A percentile compares a stretch with the other conserved stretches of the same genome.
These are phyloP conservation scores for Lampropteryx suffumata DNA, from an alignment of 2,888 invertebrate species.

Conservation along the genomic window DNA sequence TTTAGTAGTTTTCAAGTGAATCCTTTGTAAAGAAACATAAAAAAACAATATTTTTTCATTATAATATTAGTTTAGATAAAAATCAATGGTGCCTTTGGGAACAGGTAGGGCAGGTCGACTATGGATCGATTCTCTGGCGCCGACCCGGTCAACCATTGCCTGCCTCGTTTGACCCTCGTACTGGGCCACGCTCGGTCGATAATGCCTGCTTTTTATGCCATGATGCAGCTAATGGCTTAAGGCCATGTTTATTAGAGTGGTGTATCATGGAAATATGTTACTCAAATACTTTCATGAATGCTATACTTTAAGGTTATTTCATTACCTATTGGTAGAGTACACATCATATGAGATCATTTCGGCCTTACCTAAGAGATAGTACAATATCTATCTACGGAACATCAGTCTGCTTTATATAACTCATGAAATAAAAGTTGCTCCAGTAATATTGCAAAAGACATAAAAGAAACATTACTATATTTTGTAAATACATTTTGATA, in stretches of 20 bases:
- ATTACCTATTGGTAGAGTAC: too few species aligned
- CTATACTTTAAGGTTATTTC: background rate
- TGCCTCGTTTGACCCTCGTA: conserved; percentile 43
- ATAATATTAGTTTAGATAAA: background rate
- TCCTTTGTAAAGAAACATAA: too few species aligned
- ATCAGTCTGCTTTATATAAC: too few species aligned
- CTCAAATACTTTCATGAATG: background rate
- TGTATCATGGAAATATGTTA: background rate
- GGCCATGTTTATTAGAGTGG: conserved; percentile 7
- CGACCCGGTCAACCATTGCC: conserved; percentile 56
- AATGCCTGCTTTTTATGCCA: conserved; percentile 33
- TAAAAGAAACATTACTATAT: too few species aligned
- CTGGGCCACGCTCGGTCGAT: conserved; percentile 39
- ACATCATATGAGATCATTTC: too few species aligned
- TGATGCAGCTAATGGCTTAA: conserved; percentile 17
- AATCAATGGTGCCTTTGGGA: conserved; percentile 19
- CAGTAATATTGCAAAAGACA: too few species aligned
- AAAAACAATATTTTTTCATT: too few species aligned
- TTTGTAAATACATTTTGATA: too few species aligned
- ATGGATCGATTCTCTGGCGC: conserved; percentile 55
- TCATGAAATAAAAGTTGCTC: too few species aligned
- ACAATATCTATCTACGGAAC: too few species aligned
- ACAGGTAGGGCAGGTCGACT: conserved; percentile 46
- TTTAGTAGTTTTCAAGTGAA: too few species aligned
- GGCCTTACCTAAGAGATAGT: too few species aligned